Percentiles rank a stretch among this genome's conserved stretches.
phyloP scores from a whole-genome alignment of 1,140 invertebrate species.

The Anoplolepis gracilipes region DNA sequence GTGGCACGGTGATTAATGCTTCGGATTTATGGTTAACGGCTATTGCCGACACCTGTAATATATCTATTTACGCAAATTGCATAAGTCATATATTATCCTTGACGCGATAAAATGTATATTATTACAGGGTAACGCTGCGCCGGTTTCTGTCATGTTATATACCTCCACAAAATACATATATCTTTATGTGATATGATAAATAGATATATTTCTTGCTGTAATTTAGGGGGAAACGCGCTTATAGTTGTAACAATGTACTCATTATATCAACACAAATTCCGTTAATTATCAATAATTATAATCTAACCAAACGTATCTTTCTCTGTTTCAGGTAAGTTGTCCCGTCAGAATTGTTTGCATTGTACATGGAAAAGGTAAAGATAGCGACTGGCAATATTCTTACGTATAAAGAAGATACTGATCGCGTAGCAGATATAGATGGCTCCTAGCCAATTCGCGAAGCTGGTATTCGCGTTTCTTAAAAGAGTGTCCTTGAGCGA shows the following conservation, averaged over 20 bases:
- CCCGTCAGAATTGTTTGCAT: not conserved
- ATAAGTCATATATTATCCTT: conserved; percentile 49
- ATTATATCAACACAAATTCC: not conserved
- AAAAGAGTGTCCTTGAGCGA: conserved; percentile 75
- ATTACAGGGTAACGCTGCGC: not conserved
- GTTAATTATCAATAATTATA: not conserved
- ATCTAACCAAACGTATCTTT: conserved; percentile 41
- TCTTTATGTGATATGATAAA: not conserved
- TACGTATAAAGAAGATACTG: conserved; percentile 73
- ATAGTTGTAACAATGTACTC: not conserved
- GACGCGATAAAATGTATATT: conserved; percentile 49
- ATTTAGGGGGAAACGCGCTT: conserved; percentile 4
- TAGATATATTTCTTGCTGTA: conserved; percentile 17
- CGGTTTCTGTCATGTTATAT: conserved; percentile 10
- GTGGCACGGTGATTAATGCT: conserved; percentile 61
- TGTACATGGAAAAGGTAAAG: conserved; percentile 49
- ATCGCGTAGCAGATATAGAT: conserved; percentile 75
- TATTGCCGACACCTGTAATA: conserved; percentile 31
- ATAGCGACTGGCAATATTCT: conserved; percentile 66
- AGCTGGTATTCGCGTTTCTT: conserved; percentile 67
- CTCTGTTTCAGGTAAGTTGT: conserved; percentile 78
- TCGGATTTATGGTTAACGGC: conserved; percentile 41
- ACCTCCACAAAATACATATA: not conserved
- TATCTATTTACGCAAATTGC: conserved; percentile 54
- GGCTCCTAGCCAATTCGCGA: conserved; percentile 76